These are phyloP conservation scores for Holocentrus rufus DNA, from an alignment of 2,797 vertebrate species.

Conservation along the genomic window DNA sequence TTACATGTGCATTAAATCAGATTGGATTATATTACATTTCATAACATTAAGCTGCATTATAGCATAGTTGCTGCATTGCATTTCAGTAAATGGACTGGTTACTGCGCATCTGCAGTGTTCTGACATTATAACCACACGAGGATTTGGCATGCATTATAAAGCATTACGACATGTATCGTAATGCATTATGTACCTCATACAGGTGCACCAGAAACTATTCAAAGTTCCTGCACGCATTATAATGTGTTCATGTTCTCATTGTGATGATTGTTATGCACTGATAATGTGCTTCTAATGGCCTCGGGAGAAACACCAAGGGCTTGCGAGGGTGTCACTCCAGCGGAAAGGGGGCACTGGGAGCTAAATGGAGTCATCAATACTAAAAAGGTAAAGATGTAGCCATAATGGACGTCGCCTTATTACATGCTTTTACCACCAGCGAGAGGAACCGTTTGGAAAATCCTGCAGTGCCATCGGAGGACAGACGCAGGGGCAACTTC, in stretches of 20 bases:
- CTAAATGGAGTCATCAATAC: too few species aligned
- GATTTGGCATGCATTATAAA: neutral
- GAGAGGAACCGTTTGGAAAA: slow-evolving; percentile 10
- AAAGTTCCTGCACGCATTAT: neutral
- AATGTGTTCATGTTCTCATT: too few species aligned
- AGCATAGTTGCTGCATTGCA: neutral
- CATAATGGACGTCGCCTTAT: neutral
- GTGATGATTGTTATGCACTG: too few species aligned
- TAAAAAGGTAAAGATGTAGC: neutral
- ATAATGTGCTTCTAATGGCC: too few species aligned
- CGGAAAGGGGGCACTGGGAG: too few species aligned
- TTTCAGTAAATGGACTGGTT: too few species aligned
- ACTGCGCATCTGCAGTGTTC: neutral
- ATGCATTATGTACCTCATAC: neutral
- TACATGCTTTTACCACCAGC: slow-evolving; percentile 12
- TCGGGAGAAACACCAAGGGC: too few species aligned
- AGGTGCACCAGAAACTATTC: too few species aligned
- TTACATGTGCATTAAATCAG: neutral
- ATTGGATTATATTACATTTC: neutral
- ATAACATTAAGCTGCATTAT: neutral
- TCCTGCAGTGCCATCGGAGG: neutral
- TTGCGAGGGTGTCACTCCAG: too few species aligned
- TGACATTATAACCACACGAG: neutral
- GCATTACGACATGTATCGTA: neutral
- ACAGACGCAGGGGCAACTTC: neutral